These are phyloP conservation scores for Tamias sibiricus DNA, from an alignment of 2,113 vertebrate species.

Conservation along the genomic window DNA sequence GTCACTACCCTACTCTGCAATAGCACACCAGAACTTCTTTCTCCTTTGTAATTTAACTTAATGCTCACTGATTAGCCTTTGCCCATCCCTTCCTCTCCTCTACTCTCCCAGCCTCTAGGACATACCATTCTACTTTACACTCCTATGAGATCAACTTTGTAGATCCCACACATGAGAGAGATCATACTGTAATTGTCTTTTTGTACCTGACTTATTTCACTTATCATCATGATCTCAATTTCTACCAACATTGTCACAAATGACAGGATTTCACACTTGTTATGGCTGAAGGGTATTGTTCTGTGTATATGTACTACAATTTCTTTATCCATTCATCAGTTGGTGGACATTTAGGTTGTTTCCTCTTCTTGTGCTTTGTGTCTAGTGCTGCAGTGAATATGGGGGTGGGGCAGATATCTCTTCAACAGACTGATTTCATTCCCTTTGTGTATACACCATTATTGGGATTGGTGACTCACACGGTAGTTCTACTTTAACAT, in stretches of 20 bases:
- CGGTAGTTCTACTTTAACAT: not conserved
- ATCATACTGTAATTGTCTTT: not conserved
- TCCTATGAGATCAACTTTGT: not conserved
- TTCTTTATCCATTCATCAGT: no score
- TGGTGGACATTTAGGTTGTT: not conserved
- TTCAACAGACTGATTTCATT: not conserved
- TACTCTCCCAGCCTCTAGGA: no score
- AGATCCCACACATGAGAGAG: not conserved
- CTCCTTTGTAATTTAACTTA: no score
- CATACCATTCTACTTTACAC: not conserved
- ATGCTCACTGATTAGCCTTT: not conserved
- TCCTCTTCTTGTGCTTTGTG: not conserved
- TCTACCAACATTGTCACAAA: not conserved
- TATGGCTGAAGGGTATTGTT: not conserved
- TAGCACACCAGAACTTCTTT: not conserved
- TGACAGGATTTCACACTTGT: no score
- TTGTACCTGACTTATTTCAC: not conserved
- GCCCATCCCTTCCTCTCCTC: accelerated
- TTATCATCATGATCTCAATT: not conserved
- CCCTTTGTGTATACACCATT: not conserved
- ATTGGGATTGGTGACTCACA: not conserved
- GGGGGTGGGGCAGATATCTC: not conserved
- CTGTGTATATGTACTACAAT: no score
- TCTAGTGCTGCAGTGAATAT: not conserved
- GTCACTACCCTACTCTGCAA: no score